Evolutionary conservation across 1,140 invertebrate genomes (phyloP).

Genomic region (Amyelois transitella): DNA sequence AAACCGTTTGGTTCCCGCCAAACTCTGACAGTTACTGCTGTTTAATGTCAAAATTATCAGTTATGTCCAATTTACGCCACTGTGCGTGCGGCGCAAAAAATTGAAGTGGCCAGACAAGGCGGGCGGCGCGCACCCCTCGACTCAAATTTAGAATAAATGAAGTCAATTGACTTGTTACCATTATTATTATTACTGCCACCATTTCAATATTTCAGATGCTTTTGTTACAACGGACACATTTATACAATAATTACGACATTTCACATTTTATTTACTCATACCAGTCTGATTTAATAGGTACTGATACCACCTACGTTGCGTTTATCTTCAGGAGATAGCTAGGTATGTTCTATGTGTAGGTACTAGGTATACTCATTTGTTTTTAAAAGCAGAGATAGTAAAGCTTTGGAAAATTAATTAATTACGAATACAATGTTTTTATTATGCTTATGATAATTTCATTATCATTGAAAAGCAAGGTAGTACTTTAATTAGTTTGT

Average conservation of each 20-base stretch:
- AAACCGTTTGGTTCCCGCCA: constrained; percentile 49
- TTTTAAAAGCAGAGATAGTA: background rate
- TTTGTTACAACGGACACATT: too few relatives aligned
- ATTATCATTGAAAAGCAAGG: background rate
- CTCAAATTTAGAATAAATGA: constrained; percentile 11
- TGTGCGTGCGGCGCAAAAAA: constrained; percentile 43
- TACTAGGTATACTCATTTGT: background rate
- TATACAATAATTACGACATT: too few relatives aligned
- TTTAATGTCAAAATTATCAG: constrained; percentile 69
- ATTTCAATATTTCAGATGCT: background rate
- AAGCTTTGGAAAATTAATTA: background rate
- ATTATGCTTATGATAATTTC: background rate
- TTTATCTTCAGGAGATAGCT: background rate
- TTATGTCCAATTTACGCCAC: constrained; percentile 56
- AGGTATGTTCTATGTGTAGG: background rate
- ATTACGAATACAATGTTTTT: background rate
- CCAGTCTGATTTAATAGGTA: too few relatives aligned
- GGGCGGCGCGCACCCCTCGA: constrained; percentile 36
- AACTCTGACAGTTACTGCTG: constrained; percentile 61
- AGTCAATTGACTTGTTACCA: constrained; percentile 59
- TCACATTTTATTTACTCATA: too few relatives aligned
- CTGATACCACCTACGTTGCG: background rate
- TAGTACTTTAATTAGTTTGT: background rate
- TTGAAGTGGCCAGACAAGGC: constrained; percentile 45
- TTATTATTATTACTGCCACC: constrained; percentile 32